Base-by-base conservation (phyloP, 2,797 vertebrate genomes). In the Scolopax bukidnonensis region DNA sequence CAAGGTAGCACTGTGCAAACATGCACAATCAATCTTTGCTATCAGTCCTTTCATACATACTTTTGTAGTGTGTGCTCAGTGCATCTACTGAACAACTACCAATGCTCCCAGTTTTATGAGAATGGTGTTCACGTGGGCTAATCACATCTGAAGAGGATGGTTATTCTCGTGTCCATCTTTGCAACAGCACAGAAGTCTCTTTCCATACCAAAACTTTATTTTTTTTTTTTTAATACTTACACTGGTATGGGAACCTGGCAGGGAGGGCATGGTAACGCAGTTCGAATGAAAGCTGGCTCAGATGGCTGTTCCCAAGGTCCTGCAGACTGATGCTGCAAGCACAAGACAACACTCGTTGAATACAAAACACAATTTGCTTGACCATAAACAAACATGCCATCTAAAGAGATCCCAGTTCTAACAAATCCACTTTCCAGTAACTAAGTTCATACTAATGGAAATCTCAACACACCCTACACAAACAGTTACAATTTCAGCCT, bases 251-350 rank as follows among this genome's bases (percentile, higher is more conserved):
- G 98, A 85, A 98, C 97, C 86, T 97, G 86, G 97, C 99, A 99
- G 0, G 98, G 98, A 16, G 98, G 98, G 89, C 99, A 98, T 0
- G 98, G 98, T 48, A 98, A 88, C 8, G 98, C 97, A 70, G 97
- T 98, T 54, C 97, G 98, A 90, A 99, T 97, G 84, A 98, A 99
- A 9, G 97, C 96, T 9, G 99, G 99, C 56, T 98, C 98, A 33
- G 98, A 93, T 10, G 97, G 98, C 82, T 99, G 98, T 30, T 99
- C 99, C 99, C 99, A 99, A 11, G 99, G 99, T 12, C 98, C 99
- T 3, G 96, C 95, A 70, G 98, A 98, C 89, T 98, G 98, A 87
- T 97, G 98, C 98, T 99, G 73, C n/a, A 33, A 94, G 43, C 76
- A 96, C 85, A 96, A 90, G 40, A 70, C 51, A 93, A 27, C 16